Conservation (phyloP, 2,888 invertebrate genomes). For the Hypselothyrea guttata region DNA sequence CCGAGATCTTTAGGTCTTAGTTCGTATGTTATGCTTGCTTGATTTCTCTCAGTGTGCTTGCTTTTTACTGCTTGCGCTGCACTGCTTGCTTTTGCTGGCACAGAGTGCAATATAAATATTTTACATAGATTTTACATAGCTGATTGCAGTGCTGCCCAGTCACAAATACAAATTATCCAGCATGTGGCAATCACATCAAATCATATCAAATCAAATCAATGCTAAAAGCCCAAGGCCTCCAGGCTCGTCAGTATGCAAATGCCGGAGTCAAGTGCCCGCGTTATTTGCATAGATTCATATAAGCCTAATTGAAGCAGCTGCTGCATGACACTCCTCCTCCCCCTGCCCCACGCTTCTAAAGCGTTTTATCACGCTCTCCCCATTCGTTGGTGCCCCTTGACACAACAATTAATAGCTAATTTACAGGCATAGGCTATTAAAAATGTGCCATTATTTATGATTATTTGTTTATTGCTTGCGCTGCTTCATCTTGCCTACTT, state of each 20-base stretch:
- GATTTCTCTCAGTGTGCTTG: conserved; percentile 62
- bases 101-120: conserved; percentile 74
- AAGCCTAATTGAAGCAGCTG: conserved; percentile 68
- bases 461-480: conserved; percentile 72
- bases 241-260: conserved; percentile 56
- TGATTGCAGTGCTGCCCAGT: conserved; percentile 59
- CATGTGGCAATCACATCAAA: conserved; percentile 57
- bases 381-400: background rate
- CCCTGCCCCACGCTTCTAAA: conserved; percentile 2
- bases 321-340: background rate
- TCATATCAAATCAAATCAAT: conserved; percentile 55
- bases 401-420: conserved; percentile 69
- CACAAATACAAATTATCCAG: conserved; percentile 54
- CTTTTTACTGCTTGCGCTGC: no score
- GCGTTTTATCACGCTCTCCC: background rate
- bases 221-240: no score
- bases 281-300: conserved; percentile 60
- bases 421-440: conserved; percentile 64
- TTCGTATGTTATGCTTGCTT: no score
- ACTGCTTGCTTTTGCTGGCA: no score
- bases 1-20: no score
- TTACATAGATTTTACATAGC: conserved; percentile 78
- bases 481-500: conserved; percentile 10
- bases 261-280: conserved; percentile 12
- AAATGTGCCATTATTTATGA: conserved; percentile 74